These are phyloP conservation scores for Serinus canaria DNA, from an alignment of 2,113 vertebrate species.

Conservation along the genomic window DNA sequence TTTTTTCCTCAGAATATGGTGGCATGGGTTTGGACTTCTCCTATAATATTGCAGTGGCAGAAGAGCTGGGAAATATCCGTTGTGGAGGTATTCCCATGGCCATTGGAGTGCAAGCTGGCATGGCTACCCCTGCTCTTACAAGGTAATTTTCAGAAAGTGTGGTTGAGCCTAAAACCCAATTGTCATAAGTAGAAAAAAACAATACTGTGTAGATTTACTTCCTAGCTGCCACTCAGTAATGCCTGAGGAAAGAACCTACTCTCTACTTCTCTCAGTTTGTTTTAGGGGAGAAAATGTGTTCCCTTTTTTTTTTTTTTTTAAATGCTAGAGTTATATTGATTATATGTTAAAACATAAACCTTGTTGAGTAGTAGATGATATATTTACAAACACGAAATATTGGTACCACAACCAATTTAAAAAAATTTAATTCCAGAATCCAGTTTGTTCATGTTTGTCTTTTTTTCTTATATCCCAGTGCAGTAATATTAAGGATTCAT, in stretches of 20 bases:
- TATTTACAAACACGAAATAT: not conserved
- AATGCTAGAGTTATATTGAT: not conserved
- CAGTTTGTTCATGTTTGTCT: not conserved
- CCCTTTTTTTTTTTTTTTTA: not conserved
- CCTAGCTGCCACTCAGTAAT: not conserved
- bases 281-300: not conserved
- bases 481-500: not conserved
- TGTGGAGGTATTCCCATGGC: slow-evolving; percentile 87
- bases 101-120: slow-evolving; percentile 83
- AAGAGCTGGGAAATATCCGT: slow-evolving; percentile 83
- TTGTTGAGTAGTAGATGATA: not conserved
- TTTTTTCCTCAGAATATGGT: slow-evolving; percentile 79
- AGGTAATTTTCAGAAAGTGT: slow-evolving; percentile 71
- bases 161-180: not conserved
- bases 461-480: not conserved
- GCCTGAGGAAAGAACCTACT: not conserved
- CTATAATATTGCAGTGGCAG: slow-evolving; percentile 82
- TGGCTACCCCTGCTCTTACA: slow-evolving; percentile 86
- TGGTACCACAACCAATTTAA: not conserved
- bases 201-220: not conserved
- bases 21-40: slow-evolving; percentile 87
- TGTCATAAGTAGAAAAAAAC: not conserved
- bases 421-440: not conserved
- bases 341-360: not conserved
- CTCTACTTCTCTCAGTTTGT: not conserved